A percentile compares a stretch with the other conserved stretches of the same genome.
These are phyloP conservation scores for Cyphomyrus plagiostoma DNA, from an alignment of 2,113 vertebrate genomes.

Conservation along the genomic window DNA sequence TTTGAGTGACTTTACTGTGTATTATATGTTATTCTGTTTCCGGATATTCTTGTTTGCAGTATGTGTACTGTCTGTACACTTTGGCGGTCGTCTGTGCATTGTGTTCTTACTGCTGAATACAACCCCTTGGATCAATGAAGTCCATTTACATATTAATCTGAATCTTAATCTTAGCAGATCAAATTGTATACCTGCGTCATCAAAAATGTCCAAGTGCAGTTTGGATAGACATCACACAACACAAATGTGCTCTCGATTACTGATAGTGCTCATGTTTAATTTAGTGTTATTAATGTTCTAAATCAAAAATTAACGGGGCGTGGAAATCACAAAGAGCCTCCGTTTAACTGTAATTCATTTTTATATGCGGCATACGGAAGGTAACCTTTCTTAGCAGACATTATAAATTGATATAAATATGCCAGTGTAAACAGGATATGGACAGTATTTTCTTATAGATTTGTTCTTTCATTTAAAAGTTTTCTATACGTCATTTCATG, in stretches of 20 bases:
- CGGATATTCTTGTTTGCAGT: background rate
- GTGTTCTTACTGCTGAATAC: background rate
- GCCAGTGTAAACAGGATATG: background rate
- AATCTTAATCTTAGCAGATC: background rate
- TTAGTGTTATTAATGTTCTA: background rate
- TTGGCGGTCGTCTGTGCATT: no score
- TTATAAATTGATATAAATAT: background rate
- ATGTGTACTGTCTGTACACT: background rate
- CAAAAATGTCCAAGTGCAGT: background rate
- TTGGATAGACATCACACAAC: background rate
- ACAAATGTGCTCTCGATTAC: background rate
- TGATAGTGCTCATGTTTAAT: background rate
- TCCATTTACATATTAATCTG: background rate
- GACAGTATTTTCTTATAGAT: background rate
- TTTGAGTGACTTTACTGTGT: background rate
- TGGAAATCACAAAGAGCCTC: background rate
- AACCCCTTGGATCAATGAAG: background rate
- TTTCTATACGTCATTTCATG: background rate
- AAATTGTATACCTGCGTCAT: background rate
- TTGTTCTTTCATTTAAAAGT: background rate
- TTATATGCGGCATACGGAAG: background rate
- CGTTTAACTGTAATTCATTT: background rate
- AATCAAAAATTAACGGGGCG: background rate
- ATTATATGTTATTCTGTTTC: background rate
- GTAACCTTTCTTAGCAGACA: background rate